These are phyloP conservation scores for Megalonaias nervosa DNA, from an alignment of 1,140 invertebrate genomes.

Conservation along the genomic window DNA sequence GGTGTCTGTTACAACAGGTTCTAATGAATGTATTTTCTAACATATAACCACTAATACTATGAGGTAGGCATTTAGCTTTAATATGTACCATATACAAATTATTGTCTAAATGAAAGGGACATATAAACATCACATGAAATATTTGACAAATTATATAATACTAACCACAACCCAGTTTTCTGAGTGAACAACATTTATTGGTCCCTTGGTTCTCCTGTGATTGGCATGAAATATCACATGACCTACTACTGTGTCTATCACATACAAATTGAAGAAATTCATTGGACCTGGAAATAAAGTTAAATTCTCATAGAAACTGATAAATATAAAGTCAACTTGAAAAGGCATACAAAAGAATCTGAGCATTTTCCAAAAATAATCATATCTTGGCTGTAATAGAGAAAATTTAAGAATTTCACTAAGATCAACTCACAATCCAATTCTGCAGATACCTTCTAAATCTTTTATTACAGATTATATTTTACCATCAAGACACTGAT, in stretches of 20 bases:
- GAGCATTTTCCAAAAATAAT: neutral
- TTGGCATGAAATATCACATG: constrained; percentile 74
- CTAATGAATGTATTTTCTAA: neutral
- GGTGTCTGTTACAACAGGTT: too few species aligned
- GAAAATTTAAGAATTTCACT: too few species aligned
- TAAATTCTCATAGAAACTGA: too few species aligned
- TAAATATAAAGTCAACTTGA: neutral
- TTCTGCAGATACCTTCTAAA: too few species aligned
- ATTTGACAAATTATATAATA: constrained; percentile 17
- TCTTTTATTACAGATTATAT: too few species aligned
- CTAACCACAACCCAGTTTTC: constrained; percentile 94
- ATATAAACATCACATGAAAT: neutral
- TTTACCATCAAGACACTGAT: too few species aligned
- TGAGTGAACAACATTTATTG: constrained; percentile 92
- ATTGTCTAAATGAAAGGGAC: neutral
- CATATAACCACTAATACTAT: neutral
- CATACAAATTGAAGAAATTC: constrained; percentile 84
- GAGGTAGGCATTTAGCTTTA: neutral
- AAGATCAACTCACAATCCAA: too few species aligned
- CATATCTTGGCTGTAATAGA: too few species aligned
- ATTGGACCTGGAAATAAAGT: constrained; percentile 39
- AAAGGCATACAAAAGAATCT: neutral
- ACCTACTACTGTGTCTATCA: constrained; percentile 93
- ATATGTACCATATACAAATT: neutral
- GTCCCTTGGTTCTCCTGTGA: constrained; percentile 86